These are phyloP conservation scores for Xerus inauris DNA, from an alignment of 2,113 vertebrate genomes.

Conservation along the genomic window DNA sequence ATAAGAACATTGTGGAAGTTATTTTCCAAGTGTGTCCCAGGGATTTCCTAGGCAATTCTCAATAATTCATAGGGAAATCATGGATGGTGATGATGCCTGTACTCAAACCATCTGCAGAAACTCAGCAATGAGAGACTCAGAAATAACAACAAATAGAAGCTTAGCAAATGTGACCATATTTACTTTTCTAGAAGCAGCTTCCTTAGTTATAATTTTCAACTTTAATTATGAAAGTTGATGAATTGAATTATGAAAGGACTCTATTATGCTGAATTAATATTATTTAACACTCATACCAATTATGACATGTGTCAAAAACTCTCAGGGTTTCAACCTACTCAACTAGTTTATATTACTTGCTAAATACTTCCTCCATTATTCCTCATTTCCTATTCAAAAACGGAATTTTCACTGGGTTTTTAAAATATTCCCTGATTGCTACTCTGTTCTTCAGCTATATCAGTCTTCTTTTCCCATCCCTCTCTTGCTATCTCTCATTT, in stretches of 20 bases:
- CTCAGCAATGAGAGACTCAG: not conserved
- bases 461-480: not conserved
- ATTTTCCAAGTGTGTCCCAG: not conserved
- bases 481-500: not conserved
- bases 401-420: not conserved
- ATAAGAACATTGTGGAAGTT: not conserved
- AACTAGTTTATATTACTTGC: not conserved
- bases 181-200: constrained; percentile 1
- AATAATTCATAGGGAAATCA: not conserved
- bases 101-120: constrained; percentile 15
- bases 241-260: not conserved
- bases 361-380: constrained; percentile 7
- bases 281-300: not conserved
- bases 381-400: not conserved
- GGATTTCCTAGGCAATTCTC: constrained; percentile 18
- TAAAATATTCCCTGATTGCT: not conserved
- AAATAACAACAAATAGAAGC: not conserved
- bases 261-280: not conserved
- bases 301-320: not conserved
- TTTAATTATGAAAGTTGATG: constrained; percentile 44
- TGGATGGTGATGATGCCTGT: not conserved
- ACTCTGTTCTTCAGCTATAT: not conserved
- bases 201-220: not conserved
- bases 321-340: not conserved
- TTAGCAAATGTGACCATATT: not conserved